Base-by-base conservation (phyloP, 2,888 invertebrate species). In the Imbricaverruca yamaguchii region DNA sequence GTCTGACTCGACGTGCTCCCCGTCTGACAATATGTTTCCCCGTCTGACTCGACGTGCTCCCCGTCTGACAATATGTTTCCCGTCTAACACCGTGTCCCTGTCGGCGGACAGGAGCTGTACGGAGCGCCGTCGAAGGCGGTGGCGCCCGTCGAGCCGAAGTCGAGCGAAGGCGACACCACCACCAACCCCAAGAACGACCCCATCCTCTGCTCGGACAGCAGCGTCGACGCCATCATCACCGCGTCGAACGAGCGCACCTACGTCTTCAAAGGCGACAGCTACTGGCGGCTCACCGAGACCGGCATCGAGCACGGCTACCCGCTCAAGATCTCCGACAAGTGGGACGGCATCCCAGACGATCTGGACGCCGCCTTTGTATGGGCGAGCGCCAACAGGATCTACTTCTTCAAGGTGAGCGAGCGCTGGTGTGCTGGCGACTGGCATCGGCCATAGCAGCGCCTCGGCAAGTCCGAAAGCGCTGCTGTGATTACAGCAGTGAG, bases 291-390 rank as follows among this genome's bases (percentile, higher is more conserved):
- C 81, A 94, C 94, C 0, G 92, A 93, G 81, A 93, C 94, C 84
- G 93, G 94, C 23, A 91, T 97, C 18, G 94, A 94, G 8, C 89
- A 92, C 11, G 96, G 96, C 53, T 97, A 95, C 87, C 97, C 98
- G 0, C 91, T 93, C 84, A 88, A 90, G 74, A 97, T 98, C 84
- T 90, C 92, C 0, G 90, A 92, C n/a, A 83, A 84, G 65, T 95
- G 95, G 94, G 91, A 91, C 67, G 94, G 93, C 78, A 79, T 84
- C 87, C 85, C 85, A 25, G 87, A 86, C n/a, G 92, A 95, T 87
- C 92, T 98, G 80, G 95, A 98, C 87, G 96, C 97, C 7, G 96
- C 97, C 11, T 95, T 98, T 86, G 95, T 95, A 0, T 96, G 96
- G 88, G 94, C 94, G 87, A 87, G 88, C 82, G 96, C 97, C 87